Evolutionary conservation across 2,888 invertebrate genomes (phyloP).

Genomic region (Polia nebulosa): DNA sequence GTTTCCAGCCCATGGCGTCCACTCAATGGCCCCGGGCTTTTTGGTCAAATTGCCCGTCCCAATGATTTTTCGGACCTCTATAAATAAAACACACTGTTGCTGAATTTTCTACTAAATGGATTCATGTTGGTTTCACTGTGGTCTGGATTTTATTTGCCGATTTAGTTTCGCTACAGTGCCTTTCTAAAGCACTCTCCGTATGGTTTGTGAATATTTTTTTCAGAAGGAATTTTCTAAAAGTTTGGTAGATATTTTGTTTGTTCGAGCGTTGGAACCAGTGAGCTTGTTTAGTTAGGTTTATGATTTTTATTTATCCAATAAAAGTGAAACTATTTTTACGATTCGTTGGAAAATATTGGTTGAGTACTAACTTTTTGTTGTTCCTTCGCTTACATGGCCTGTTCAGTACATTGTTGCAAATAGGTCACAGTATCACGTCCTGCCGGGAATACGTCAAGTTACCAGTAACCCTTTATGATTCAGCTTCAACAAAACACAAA

Average conservation of each 20-base stretch:
- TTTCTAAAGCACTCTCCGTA: constrained; percentile 14
- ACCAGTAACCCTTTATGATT: no score
- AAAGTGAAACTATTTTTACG: not conserved
- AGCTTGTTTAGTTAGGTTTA: constrained; percentile 1
- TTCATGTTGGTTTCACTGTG: constrained; percentile 27
- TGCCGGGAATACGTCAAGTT: no score
- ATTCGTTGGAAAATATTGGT: not conserved
- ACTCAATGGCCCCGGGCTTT: constrained; percentile 39
- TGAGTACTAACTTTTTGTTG: not conserved
- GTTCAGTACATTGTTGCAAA: no score
- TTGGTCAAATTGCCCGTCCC: constrained; percentile 48
- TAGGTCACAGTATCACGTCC: no score
- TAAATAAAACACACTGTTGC: constrained; percentile 45
- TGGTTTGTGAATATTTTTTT: constrained; percentile 11
- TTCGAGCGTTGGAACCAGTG: constrained; percentile 5
- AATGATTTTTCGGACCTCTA: constrained; percentile 47
- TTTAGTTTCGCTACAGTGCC: constrained; percentile 39
- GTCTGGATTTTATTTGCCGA: constrained; percentile 42
- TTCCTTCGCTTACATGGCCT: no score
- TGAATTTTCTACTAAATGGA: constrained; percentile 47
- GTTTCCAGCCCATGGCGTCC: constrained; percentile 44
- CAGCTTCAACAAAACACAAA: no score
- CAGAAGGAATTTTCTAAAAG: constrained; percentile 2
- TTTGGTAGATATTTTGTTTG: constrained; percentile 1
- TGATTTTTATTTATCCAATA: not conserved